These are phyloP conservation scores for Teleopsis dalmanni DNA, from an alignment of 1,140 invertebrate species.

Conservation along the genomic window DNA sequence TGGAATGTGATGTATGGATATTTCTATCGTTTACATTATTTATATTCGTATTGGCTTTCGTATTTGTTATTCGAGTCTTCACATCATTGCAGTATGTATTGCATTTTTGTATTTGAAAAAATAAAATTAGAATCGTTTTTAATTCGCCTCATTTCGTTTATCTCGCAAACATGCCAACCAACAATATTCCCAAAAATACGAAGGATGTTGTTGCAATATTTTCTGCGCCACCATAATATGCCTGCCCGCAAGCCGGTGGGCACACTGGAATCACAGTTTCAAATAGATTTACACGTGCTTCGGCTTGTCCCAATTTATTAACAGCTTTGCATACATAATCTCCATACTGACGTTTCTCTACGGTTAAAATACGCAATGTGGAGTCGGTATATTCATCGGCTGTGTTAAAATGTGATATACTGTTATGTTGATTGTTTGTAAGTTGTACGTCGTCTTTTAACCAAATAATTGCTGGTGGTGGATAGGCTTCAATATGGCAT, in stretches of 20 bases:
- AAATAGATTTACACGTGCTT: conserved; percentile 72
- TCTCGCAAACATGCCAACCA: conserved; percentile 34
- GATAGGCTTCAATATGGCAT: conserved; percentile 87
- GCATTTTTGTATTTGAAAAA: no score
- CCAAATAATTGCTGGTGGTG: conserved; percentile 81
- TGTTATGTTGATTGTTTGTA: conserved; percentile 83
- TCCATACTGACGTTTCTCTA: conserved; percentile 85
- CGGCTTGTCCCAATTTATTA: conserved; percentile 76
- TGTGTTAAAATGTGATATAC: conserved; percentile 81
- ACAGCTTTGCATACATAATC: conserved; percentile 77
- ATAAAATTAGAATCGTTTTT: no score
- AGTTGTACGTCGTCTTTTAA: conserved; percentile 71
- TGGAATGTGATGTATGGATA: no score
- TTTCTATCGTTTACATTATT: no score
- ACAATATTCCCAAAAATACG: conserved; percentile 27
- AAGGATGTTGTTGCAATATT: conserved; percentile 27
- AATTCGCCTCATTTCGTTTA: conserved; percentile 18
- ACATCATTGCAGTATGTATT: no score
- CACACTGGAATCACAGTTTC: conserved; percentile 87
- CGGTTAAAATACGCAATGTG: conserved; percentile 78
- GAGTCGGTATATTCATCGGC: conserved; percentile 86
- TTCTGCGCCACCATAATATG: conserved; percentile 53
- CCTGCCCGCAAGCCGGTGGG: conserved; percentile 81
- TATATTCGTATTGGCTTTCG: no score
- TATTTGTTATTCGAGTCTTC: no score